Base-by-base conservation (phyloP, 2,113 vertebrate genomes). In the Oreochromis spilurus region DNA sequence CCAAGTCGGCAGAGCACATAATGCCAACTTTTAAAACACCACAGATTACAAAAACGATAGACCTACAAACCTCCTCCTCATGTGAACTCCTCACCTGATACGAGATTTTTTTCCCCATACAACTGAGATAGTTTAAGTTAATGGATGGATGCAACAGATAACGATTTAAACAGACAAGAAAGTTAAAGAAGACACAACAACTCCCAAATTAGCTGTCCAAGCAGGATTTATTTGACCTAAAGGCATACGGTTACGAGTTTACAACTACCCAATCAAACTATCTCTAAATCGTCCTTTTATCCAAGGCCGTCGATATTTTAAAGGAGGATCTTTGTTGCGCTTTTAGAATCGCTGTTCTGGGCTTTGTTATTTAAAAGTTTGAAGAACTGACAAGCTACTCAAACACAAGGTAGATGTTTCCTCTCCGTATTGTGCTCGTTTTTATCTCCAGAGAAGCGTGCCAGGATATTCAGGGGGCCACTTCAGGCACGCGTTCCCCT, bases 401-500 rank as follows among this genome's bases (percentile, higher is more conserved):
- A 81, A 21, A n/a, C 57, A 8, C 79, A 80, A 24, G 52, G 82
- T 72, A 58, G 13, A 14, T 17, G 82, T 77, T 82, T 89, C 83
- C 83, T 83, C 48, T 45, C 12, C n/a, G 38, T 14, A 77, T 88
- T 88, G 84, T 84, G 52, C 45, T 29, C 17, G 75, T 79, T 65
- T 78, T 58, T 75, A 55, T 19, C 48, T 88, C 77, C 36, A 43
- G 65, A 31, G 60, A 89, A 90, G 92, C 72, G 90, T 93, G 93
- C 86, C 87, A 86, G 52, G 80, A 72, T 90, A 29, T 87, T 38
- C 21, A 72, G 83, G 84, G 83, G 78, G 65, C 40, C 89, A 90
- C 92, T 91, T 89, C 82, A 91, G 91, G 87, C 95, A 95, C 94
- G 93, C 90, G 94, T 67, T 88, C 80, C 4, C 53, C 52, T 34